Conservation (phyloP, 2,888 invertebrate genomes). For the Cephus nigrinus region DNA sequence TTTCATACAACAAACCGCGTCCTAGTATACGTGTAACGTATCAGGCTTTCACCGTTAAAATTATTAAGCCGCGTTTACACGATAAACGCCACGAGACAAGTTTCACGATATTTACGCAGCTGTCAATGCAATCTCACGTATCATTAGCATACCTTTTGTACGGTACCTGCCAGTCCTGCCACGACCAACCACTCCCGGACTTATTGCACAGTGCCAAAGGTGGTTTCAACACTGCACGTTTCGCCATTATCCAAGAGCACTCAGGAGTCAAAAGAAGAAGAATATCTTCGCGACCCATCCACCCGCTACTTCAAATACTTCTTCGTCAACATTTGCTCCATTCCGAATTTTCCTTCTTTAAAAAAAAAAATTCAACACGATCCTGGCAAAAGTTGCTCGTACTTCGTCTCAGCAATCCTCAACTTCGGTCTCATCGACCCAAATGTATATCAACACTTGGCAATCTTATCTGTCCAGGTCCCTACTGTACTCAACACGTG, state of each 20-base stretch:
- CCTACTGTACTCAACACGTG: too few species aligned
- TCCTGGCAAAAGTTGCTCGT: too few species aligned
- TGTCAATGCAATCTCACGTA: conserved; percentile 34
- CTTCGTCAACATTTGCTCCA: too few species aligned
- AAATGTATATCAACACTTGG: too few species aligned
- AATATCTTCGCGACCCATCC: not conserved
- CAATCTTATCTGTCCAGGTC: too few species aligned
- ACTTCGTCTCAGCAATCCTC: too few species aligned
- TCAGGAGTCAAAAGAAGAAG: not conserved
- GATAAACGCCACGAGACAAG: conserved; percentile 8
- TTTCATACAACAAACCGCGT: not conserved
- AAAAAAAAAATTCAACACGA: too few species aligned
- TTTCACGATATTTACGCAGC: conserved; percentile 32
- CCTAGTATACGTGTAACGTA: not conserved
- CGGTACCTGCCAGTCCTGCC: not conserved
- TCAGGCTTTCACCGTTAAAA: conserved; percentile 17
- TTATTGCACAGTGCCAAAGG: conserved; percentile 21
- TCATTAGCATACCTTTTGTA: conserved; percentile 41
- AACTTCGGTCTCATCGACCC: too few species aligned
- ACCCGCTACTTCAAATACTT: not conserved
- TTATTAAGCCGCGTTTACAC: conserved; percentile 12
- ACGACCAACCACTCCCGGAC: conserved; percentile 4
- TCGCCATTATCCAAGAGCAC: conserved; percentile 23
- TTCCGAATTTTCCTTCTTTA: too few species aligned
- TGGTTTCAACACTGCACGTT: conserved; percentile 36